phyloP scores from a whole-genome alignment of 2,113 vertebrate species.

The Engraulis encrasicolus region DNA sequence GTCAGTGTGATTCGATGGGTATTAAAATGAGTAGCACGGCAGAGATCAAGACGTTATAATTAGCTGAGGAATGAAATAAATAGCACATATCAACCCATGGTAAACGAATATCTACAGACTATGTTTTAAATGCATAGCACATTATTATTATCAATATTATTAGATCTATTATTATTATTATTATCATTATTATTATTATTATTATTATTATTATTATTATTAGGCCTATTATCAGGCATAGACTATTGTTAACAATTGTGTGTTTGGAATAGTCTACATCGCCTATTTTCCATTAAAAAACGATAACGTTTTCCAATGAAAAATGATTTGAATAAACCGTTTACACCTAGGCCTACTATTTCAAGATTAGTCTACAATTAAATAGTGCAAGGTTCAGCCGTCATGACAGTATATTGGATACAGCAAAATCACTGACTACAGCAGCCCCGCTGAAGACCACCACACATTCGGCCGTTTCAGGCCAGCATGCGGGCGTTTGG shows the following conservation, averaged over 20 bases:
- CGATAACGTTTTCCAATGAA: no score
- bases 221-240: no score
- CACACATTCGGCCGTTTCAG: background rate
- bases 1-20: no score
- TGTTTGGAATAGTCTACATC: no score
- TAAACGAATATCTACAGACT: background rate
- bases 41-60: background rate
- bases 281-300: no score
- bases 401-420: no score
- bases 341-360: no score
- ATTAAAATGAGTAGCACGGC: background rate
- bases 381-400: no score
- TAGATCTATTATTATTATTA: background rate
- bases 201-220: background rate
- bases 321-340: no score
- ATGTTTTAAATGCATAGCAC: background rate
- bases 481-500: constrained; percentile 42
- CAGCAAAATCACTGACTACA: background rate
- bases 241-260: background rate
- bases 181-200: background rate
- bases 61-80: background rate
- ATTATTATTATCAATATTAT: no score
- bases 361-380: no score
- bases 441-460: background rate
- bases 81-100: background rate